phyloP scores from a whole-genome alignment of 1,140 invertebrate species.

The Orius laevigatus region DNA sequence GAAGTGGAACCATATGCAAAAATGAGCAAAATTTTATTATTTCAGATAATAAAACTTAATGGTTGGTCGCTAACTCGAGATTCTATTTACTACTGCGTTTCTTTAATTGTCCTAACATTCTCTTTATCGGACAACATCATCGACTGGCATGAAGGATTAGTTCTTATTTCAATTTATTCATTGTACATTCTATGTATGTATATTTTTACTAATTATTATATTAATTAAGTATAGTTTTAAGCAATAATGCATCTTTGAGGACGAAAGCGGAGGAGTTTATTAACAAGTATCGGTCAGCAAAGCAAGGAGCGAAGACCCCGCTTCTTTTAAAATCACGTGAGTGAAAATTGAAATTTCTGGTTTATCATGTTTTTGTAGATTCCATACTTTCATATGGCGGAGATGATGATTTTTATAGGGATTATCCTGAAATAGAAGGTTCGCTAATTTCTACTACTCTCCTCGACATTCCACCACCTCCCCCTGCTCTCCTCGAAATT shows the following conservation, averaged over 20 bases:
- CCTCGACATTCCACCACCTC: no score
- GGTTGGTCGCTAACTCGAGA: constrained; percentile 52
- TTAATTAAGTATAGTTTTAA: no score
- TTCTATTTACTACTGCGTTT: constrained; percentile 41
- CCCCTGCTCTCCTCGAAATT: no score
- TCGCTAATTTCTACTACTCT: no score
- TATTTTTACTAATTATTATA: no score
- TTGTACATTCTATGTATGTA: constrained; percentile 36
- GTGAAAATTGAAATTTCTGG: neutral
- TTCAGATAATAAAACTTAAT: constrained; percentile 38
- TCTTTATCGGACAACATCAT: constrained; percentile 41
- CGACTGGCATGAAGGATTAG: constrained; percentile 43
- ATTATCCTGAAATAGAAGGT: no score
- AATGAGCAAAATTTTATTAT: no score
- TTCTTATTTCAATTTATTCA: constrained; percentile 34
- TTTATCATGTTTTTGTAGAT: constrained; percentile 4
- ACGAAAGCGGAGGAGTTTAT: no score
- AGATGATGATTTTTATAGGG: no score
- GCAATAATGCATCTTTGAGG: no score
- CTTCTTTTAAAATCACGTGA: constrained; percentile 2
- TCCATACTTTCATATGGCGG: constrained; percentile 10
- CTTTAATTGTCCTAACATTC: constrained; percentile 41
- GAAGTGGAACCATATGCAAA: no score
- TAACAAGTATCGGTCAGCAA: no score
- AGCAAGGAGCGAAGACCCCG: neutral